Evolutionary conservation across 2,797 vertebrate species (phyloP), one percentile per base, ranked within the genome.

Genomic region (Limosa lapponica): DNA sequence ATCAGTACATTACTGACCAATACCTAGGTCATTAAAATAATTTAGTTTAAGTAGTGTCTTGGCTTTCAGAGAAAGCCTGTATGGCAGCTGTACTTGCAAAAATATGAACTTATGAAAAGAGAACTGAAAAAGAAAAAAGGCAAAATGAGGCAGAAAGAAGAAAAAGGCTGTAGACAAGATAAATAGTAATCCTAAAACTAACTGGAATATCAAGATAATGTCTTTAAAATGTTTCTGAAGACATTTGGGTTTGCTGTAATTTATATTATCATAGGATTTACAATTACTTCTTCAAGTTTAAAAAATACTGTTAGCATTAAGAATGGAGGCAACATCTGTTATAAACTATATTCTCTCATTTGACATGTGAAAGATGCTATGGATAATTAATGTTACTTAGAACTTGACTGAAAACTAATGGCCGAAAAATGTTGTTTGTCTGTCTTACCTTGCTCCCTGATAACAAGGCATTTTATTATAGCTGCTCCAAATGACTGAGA

Each of bases 111-210:
- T 83, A 71, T 22, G 32, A 82, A 27, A 88, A 65, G 7, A 84
- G 67, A 92, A 87, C 22, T 57, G 67, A 78, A 13, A 65, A 86
- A 87, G 17, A 19, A 77, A 94, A 90, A 69, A 69, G 13, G 8
- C 11, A 83, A 88, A 81, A 83, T 62, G 14, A 86, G 24, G 14
- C 9, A 79, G 9, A 24, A 30, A 30, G 69, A 66, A 32, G 20
- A 93, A 95, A 95, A 86, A 43, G 48, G 57, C 64, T 36, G 4
- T 75, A 93, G 58, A 94, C 14, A 84, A 80, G 66, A 78, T 78
- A 91, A 95, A 87, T 2, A 39, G 17, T 23, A 69, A 84, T 51
- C 70, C 94, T 88, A 86, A 95, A 84, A 94, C 59, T 90, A 90
- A 79, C 20, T 61, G 27, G 24, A 70, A 36, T 54, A 70, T 49